Evolutionary conservation across 1,140 invertebrate genomes (phyloP), one percentile per base, ranked within the genome.

Genomic region (Protaetia brevitarsis): DNA sequence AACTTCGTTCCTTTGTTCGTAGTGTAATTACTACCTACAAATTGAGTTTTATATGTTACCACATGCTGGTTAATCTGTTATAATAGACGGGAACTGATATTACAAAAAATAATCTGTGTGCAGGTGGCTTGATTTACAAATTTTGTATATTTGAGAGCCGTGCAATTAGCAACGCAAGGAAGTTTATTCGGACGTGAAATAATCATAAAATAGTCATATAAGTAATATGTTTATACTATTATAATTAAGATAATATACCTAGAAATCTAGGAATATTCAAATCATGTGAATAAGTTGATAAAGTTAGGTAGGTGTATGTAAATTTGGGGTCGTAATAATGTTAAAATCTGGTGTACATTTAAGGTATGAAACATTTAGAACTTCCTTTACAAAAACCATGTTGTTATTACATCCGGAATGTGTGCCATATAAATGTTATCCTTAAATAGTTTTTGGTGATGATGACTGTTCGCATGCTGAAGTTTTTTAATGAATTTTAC

Each of bases 21-120:
- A 2, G 19, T 23, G 19, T 51, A 51, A 51, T 51, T 51, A 51
- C 26, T 51, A 51, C 41, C 13, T 51, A 51, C 41, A 51, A 51
- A 51, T 51, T 51, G 41, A 51, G 41, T 51, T 51, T 51, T 51
- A 51, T 19, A 51, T 51, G 7, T 13, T 51, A 51, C 41, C 41
- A 51, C 41, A 51, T 51, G 41, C 41, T 51, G 41, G 13, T 51
- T 51, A 51, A 51, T 51, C 41, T 51, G 41, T 51, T 51, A 51
- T 51, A 51, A 51, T 51, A 51, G 41, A 19, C 41, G 41, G 41
- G 21, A 23, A 23, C 19, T 23, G 19, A 51, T 51, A 51, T 51
- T 51, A 51, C 21, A 51, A n/a, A n/a, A n/a, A n/a, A n/a, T n/a
- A 51, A 51, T 51, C 41, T 51, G 41, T 51, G 19, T 8, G 19